Conservation (phyloP, 2,888 invertebrate genomes). For the Chaetogeoica ovagalla region DNA sequence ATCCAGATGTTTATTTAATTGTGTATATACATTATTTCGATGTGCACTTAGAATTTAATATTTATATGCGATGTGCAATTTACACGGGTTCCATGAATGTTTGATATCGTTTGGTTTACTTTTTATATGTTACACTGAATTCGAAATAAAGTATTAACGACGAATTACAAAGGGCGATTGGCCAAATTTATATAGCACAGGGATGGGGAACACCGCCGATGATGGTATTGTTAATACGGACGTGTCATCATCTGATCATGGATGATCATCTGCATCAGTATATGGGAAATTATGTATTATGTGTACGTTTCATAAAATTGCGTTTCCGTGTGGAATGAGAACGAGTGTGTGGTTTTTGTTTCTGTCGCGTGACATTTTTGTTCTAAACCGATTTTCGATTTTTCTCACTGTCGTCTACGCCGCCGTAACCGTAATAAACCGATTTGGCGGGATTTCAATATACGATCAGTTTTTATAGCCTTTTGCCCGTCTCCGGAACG, state of each 20-base stretch:
- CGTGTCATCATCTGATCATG: not conserved
- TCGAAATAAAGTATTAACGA: too few species aligned
- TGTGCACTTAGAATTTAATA: too few species aligned
- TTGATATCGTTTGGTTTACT: too few species aligned
- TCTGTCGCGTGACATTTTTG: not conserved
- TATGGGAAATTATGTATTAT: not conserved
- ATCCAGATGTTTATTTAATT: not conserved
- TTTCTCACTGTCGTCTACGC: conserved; percentile 21
- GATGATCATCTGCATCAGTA: not conserved
- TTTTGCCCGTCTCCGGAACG: conserved; percentile 27
- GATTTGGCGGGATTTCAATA: conserved; percentile 51
- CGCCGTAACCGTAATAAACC: conserved; percentile 39
- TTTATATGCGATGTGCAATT: too few species aligned
- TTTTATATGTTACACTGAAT: too few species aligned
- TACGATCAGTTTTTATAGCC: conserved; percentile 47
- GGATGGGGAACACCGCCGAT: too few species aligned
- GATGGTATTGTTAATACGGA: too few species aligned
- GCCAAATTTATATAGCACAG: too few species aligned
- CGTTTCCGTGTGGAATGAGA: too few species aligned
- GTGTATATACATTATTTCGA: too few species aligned
- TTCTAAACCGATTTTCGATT: conserved; percentile 31
- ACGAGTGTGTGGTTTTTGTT: not conserved
- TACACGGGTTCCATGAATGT: too few species aligned
- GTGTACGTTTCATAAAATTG: not conserved
- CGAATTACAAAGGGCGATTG: too few species aligned